These are phyloP conservation scores for Nephrocerus scutellatus DNA, from an alignment of 2,888 invertebrate genomes.

Conservation along the genomic window DNA sequence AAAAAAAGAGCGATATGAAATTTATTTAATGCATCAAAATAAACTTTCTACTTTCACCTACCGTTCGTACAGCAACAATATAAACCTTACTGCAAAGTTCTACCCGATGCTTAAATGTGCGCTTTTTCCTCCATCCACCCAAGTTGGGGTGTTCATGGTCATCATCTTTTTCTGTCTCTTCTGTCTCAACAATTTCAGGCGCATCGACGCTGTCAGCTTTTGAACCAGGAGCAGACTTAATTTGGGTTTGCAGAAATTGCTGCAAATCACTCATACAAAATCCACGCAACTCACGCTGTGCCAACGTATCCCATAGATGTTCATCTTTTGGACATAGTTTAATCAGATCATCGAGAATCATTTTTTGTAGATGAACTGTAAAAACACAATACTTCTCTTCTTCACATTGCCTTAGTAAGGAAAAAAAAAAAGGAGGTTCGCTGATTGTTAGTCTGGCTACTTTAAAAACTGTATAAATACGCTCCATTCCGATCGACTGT, in stretches of 20 bases:
- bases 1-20: constrained; percentile 3
- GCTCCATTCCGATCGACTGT: constrained; percentile 47
- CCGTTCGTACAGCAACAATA: constrained; percentile 48
- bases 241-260: too few relatives aligned
- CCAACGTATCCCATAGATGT: constrained; percentile 55
- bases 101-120: constrained; percentile 46
- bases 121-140: constrained; percentile 25
- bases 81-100: constrained; percentile 50
- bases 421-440: constrained; percentile 54
- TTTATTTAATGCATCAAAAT: too few relatives aligned
- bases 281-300: constrained; percentile 54
- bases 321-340: constrained; percentile 51
- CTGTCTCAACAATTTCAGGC: too few relatives aligned
- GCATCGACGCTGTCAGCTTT: too few relatives aligned
- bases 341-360: constrained; percentile 51
- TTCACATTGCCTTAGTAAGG: constrained; percentile 49
- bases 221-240: too few relatives aligned
- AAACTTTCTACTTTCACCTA: too few relatives aligned
- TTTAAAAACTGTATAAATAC: constrained; percentile 56
- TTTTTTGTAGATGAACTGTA: constrained; percentile 53
- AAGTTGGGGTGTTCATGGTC: too few relatives aligned
- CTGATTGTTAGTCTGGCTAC: constrained; percentile 54
- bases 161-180: too few relatives aligned
- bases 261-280: constrained; percentile 33
- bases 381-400: constrained; percentile 54